phyloP scores from a whole-genome alignment of 1,140 invertebrate species.

The Ips typographus region DNA sequence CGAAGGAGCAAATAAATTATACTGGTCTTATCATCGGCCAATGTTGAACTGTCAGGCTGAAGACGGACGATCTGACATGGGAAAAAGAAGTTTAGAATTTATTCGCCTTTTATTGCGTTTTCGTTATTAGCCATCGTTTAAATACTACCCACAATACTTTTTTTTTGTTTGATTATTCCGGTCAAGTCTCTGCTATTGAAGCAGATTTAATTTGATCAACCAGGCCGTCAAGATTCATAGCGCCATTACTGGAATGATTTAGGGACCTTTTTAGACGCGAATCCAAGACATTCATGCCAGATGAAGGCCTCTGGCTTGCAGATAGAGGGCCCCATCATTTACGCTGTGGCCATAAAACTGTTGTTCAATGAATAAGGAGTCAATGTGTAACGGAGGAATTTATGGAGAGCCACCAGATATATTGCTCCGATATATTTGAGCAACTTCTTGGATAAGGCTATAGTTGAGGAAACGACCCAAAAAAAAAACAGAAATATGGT shows the following conservation, averaged over 20 bases:
- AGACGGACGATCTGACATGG: conserved; percentile 24
- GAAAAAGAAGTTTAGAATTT: conserved; percentile 26
- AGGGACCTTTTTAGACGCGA: conserved; percentile 51
- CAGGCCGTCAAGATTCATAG: conserved; percentile 55
- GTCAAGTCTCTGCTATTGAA: not conserved
- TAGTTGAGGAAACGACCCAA: too few relatives aligned
- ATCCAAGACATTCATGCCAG: conserved; percentile 34
- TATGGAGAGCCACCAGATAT: conserved; percentile 29
- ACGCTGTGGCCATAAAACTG: conserved; percentile 33
- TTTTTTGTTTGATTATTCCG: too few relatives aligned
- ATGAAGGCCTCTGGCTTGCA: conserved; percentile 33
- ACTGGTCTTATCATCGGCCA: conserved; percentile 22
- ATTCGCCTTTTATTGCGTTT: not conserved
- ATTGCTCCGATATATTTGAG: conserved; percentile 32
- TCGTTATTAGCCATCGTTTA: not conserved
- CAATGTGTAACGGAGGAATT: conserved; percentile 30
- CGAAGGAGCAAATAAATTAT: conserved; percentile 30
- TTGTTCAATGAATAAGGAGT: conserved; percentile 37
- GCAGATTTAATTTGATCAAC: conserved; percentile 55
- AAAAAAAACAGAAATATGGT: too few relatives aligned
- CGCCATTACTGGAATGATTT: conserved; percentile 53
- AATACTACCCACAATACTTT: not conserved
- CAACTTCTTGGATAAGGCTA: conserved; percentile 15
- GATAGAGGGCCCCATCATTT: conserved; percentile 33
- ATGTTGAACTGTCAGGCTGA: conserved; percentile 11